Evolutionary conservation across 2,113 vertebrate species (phyloP), one percentile per base, ranked within the genome.

Genomic region (Nestor notabilis): DNA sequence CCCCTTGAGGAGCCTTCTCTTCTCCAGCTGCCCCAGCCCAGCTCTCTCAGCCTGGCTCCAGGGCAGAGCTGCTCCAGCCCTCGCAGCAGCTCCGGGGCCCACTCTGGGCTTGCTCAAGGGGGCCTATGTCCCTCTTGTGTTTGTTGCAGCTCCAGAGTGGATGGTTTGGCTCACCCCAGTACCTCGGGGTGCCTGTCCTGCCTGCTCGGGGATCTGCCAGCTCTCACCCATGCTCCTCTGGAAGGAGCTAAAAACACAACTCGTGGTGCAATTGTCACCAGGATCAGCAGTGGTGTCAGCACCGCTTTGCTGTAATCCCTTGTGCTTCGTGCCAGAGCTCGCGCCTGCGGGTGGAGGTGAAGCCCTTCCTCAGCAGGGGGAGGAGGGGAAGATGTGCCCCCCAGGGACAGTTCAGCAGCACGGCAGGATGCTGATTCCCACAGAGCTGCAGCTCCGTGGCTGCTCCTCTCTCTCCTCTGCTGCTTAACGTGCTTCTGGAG

Each of bases 371-470:
- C 7, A 5, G 77, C 9, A 33, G 29, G 7, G 50, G 79, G 55
- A 64, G 47, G n/a, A 49, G 75, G 82, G 89, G 52, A 70, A 88
- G 46, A 9, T 8, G 11, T 31, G 29, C 8, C 6, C 46, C 18
- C 11, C 9, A 10, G 66, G 82, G 69, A 13, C 5, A 23, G 37
- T 18, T 47, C 52, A 35, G 68, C 68, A 43, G 25, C 0, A 0
- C 55, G 0, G 0, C 0, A 1, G 64, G 31, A 3, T 39, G 69
- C 74, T 61, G 70, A 1, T 39, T 49, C 20, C 25, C 2, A 3
- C 56, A 13, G 68, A n/a, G 69, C 74, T 69, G 71, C 7, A 4
- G 37, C 82, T 80, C 24, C 3, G 5, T 0, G 17, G 49, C 70
- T 82, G 17, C 21, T 50, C 27, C 27, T 53, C 77, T 44, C 37